A percentile compares a stretch with the other conserved stretches of the same genome.
phyloP scores from a whole-genome alignment of 2,113 vertebrate genomes.

The Phaethornis superciliosus region DNA sequence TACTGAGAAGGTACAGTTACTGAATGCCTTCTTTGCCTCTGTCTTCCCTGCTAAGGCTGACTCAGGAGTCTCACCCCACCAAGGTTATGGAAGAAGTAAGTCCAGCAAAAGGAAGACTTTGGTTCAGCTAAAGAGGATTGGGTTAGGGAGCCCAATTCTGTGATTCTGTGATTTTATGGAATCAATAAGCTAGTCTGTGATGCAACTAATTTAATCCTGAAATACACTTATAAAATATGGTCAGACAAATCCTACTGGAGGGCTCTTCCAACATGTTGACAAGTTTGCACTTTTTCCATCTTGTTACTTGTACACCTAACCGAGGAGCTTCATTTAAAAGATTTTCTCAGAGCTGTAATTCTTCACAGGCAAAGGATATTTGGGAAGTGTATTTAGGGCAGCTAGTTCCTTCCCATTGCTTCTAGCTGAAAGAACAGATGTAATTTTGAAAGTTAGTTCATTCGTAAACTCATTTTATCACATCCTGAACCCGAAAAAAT shows the following conservation, averaged over 20 bases:
- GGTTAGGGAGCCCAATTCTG: too few relatives aligned
- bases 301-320: neutral
- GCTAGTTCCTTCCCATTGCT: slow-evolving; percentile 4
- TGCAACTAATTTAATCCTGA: neutral
- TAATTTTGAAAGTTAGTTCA: neutral
- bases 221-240: neutral
- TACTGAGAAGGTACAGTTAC: too few relatives aligned
- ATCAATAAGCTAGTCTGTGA: neutral
- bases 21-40: too few relatives aligned
- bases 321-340: slow-evolving; percentile 15
- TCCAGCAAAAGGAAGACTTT: too few relatives aligned
- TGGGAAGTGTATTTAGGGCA: neutral
- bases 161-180: neutral
- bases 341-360: neutral
- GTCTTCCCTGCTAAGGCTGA: too few relatives aligned
- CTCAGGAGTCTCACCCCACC: too few relatives aligned
- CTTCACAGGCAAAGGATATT: slow-evolving; percentile 1
- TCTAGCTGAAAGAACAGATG: slow-evolving; percentile 15
- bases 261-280: neutral
- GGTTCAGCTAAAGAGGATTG: too few relatives aligned
- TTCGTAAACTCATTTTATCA: neutral
- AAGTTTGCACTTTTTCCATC: neutral
- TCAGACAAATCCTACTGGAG: neutral
- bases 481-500: slow-evolving; percentile 7
- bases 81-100: too few relatives aligned